A percentile compares a stretch with the other conserved stretches of the same genome.
Evolutionary conservation across 2,888 invertebrate genomes (phyloP).

Genomic region (Pristionchus mayeri): DNA sequence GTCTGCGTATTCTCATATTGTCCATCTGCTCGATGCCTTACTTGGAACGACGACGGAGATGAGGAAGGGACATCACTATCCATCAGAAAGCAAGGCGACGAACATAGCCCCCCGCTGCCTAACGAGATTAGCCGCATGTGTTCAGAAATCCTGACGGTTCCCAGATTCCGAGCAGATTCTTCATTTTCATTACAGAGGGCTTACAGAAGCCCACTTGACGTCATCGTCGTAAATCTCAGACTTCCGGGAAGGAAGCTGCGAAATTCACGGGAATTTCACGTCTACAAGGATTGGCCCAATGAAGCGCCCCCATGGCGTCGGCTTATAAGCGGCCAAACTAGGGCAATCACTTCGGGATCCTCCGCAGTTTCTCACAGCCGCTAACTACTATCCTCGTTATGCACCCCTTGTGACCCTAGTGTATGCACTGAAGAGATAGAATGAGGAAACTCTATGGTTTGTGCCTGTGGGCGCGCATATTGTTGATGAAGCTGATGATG

Average conservation of each 20-base stretch:
- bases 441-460: not conserved
- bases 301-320: not conserved
- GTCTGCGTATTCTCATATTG: not conserved
- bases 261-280: not conserved
- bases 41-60: not conserved
- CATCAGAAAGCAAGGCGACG: not conserved
- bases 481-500: not conserved
- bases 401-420: constrained; percentile 26
- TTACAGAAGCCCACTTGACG: not conserved
- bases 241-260: not conserved
- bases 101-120: not conserved
- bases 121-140: not conserved
- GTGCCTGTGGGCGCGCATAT: not conserved
- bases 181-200: not conserved
- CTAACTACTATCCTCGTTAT: not conserved
- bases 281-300: constrained; percentile 3
- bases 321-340: constrained; percentile 7
- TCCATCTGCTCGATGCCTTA: not conserved
- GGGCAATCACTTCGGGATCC: not conserved
- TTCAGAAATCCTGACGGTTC: constrained; percentile 11
- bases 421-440: constrained; percentile 3
- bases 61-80: not conserved
- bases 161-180: not conserved
- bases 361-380: no score
- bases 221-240: constrained; percentile 7